Conservation (phyloP, 2,113 vertebrate genomes). For the Entelurus aequoreus region DNA sequence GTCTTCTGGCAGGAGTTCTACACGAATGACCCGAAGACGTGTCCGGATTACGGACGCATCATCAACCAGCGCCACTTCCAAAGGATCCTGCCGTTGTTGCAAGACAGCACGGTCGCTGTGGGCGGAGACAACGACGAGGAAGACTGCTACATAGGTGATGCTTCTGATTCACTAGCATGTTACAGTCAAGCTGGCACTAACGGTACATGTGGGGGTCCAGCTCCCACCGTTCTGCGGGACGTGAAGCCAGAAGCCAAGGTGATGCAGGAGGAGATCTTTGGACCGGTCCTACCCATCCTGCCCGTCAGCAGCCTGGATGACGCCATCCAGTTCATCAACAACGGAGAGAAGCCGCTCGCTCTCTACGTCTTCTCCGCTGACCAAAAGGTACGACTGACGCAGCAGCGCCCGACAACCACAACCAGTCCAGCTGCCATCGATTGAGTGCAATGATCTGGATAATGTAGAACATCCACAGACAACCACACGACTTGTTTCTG, state of each 20-base stretch:
- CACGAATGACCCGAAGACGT: slow-evolving; percentile 81
- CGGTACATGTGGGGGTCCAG: slow-evolving; percentile 49
- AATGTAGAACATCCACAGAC: too few species aligned
- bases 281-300: slow-evolving; percentile 87
- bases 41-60: slow-evolving; percentile 85
- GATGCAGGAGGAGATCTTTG: slow-evolving; percentile 97
- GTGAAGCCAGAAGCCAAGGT: slow-evolving; percentile 80
- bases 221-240: slow-evolving; percentile 81
- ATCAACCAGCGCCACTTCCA: slow-evolving; percentile 85
- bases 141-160: slow-evolving; percentile 83
- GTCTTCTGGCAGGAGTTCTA: slow-evolving; percentile 82
- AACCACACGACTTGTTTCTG: neutral
- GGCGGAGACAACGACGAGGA: slow-evolving; percentile 84
- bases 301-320: slow-evolving; percentile 70
- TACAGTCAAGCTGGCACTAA: neutral
- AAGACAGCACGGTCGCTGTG: slow-evolving; percentile 75
- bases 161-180: neutral
- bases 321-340: slow-evolving; percentile 87
- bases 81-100: slow-evolving; percentile 77
- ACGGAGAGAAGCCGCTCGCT: slow-evolving; percentile 86
- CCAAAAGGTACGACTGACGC: slow-evolving; percentile 71
- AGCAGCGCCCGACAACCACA: too few species aligned
- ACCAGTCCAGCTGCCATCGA: too few species aligned
- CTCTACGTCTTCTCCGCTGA: slow-evolving; percentile 84
- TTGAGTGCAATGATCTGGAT: too few species aligned